Evolutionary conservation across 2,888 invertebrate genomes (phyloP).

Genomic region (Gasteruption jaculator): DNA sequence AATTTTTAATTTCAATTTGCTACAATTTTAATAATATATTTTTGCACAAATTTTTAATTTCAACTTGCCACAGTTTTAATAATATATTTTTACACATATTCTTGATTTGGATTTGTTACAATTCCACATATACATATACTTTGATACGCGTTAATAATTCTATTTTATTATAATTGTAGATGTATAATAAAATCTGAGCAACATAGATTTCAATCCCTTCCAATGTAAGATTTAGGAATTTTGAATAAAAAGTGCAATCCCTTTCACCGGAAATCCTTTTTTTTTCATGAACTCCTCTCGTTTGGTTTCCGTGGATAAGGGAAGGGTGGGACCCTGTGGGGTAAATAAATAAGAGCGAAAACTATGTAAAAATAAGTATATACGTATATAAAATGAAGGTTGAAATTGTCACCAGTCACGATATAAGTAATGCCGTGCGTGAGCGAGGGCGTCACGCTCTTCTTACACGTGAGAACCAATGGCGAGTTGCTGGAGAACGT

Average conservation of each 20-base stretch:
- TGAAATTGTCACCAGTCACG: conserved; percentile 29
- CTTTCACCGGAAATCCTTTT: too few relatives aligned
- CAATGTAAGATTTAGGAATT: conserved; percentile 9
- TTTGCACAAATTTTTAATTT: too few relatives aligned
- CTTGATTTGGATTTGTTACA: too few relatives aligned
- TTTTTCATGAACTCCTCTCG: conserved; percentile 8
- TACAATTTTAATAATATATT: too few relatives aligned
- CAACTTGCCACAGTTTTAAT: too few relatives aligned
- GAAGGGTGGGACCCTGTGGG: conserved; percentile 5
- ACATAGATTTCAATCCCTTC: conserved; percentile 14
- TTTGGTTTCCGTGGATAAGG: conserved; percentile 3
- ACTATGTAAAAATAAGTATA: too few relatives aligned
- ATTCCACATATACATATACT: too few relatives aligned
- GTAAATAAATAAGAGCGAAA: conserved; percentile 15
- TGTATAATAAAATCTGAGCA: too few relatives aligned
- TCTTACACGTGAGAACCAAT: conserved; percentile 29
- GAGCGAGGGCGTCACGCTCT: conserved; percentile 43
- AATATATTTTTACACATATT: too few relatives aligned
- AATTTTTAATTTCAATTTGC: too few relatives aligned
- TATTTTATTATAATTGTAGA: too few relatives aligned
- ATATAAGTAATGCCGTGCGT: conserved; percentile 33
- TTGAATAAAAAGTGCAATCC: conserved; percentile 6
- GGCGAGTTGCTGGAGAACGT: conserved; percentile 25
- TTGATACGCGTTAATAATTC: too few relatives aligned
- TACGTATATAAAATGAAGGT: conserved; percentile 12